Evolutionary conservation across 2,113 vertebrate species (phyloP).

Genomic region (Gnathonemus longibarbis): DNA sequence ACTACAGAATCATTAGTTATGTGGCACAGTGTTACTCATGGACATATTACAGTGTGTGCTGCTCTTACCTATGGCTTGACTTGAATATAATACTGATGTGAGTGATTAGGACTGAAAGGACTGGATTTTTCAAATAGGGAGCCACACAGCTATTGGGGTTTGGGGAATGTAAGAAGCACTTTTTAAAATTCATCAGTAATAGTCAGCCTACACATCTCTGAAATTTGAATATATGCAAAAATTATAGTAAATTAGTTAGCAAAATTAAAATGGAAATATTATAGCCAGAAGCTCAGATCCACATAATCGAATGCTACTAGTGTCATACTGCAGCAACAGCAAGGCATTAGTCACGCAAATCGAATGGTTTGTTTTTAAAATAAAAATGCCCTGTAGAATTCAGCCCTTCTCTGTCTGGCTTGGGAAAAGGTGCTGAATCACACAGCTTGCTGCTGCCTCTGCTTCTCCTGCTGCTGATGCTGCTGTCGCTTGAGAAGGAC

Average conservation of each 20-base stretch:
- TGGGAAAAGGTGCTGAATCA: background rate
- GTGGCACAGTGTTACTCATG: background rate
- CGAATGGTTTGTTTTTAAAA: background rate
- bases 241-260: background rate
- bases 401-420: background rate
- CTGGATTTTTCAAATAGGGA: background rate
- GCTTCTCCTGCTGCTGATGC: background rate
- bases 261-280: slow-evolving; percentile 10
- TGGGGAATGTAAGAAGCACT: background rate
- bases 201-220: background rate
- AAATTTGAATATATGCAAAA: background rate
- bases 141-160: background rate
- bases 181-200: background rate
- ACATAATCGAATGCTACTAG: background rate
- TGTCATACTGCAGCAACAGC: background rate
- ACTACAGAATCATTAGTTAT: background rate
- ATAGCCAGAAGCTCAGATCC: background rate
- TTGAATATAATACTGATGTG: background rate
- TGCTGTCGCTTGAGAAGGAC: background rate
- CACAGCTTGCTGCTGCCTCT: background rate
- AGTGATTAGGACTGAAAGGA: background rate
- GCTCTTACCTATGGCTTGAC: background rate
- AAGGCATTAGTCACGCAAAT: background rate
- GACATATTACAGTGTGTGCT: background rate
- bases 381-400: background rate